Base-by-base conservation (phyloP, 1,140 invertebrate genomes). In the Drosophila sechellia region DNA sequence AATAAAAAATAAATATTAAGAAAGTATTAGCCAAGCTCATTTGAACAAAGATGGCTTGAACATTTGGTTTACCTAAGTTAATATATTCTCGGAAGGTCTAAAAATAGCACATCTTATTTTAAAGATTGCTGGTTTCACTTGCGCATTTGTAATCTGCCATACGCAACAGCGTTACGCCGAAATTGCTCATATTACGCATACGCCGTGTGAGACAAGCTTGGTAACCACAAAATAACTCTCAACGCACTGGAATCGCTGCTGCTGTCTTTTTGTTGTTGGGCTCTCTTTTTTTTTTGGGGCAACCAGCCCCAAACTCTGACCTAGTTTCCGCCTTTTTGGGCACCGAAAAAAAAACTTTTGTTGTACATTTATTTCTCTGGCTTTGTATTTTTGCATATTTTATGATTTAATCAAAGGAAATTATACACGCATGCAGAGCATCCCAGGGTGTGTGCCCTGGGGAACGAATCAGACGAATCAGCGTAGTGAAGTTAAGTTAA, bases 331-430 rank as follows among this genome's bases (percentile, higher is more conserved):
- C 84, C 69, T 84, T 70, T 89, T 89, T 89, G 66, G 80, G 85
- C 69, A 89, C 64, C 72, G 40, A 55, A 72, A 84, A 84, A 72
- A 84, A 84, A 63, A 45, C 77, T 79, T 81, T 59, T 71, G 46
- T 58, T 69, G 71, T 46, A 54, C 43, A 58, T 66, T 74, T 64
- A 48, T 49, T 56, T 56, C 31, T 63, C 34, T 45, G 55, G 53
- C 48, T 71, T 64, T 70, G 64, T 75, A 53, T 71, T 83, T 89
- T 84, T 89, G 77, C 79, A 89, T 89, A 89, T 78, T 84, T 89
- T 70, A 89, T 89, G 84, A 89, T 90, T 89, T 90, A 89, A 90
- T 89, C 84, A 89, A 89, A 89, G 79, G 71, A 70, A 80, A 89
- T 89, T 83, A 87, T 87, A 87, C 75, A 74, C 78, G 77, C 78